A percentile compares a stretch with the other conserved stretches of the same genome.
Conservation (phyloP, 2,888 invertebrate genomes). For the Euplexia lucipara region DNA sequence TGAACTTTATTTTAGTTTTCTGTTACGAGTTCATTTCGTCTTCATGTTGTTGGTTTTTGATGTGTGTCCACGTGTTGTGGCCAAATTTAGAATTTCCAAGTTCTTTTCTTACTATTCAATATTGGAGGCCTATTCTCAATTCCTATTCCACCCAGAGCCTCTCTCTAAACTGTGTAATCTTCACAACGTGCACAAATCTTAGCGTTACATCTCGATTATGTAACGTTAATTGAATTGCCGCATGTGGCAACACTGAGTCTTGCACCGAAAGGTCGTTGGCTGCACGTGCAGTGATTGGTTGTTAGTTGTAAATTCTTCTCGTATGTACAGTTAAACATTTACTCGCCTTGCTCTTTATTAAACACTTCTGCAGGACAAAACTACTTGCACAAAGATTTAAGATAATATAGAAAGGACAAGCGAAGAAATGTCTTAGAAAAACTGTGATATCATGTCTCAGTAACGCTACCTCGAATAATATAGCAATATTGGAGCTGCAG, state of each 20-base stretch:
- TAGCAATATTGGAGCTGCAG: no score
- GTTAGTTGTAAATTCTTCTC: constrained; percentile 4
- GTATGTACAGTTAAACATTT: not conserved
- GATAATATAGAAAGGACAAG: no score
- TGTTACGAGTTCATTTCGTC: not conserved
- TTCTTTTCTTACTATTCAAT: not conserved
- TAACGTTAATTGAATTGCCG: constrained; percentile 54
- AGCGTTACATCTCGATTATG: constrained; percentile 54
- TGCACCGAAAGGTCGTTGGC: constrained; percentile 52
- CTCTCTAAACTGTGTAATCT: constrained; percentile 9
- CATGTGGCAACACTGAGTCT: constrained; percentile 40
- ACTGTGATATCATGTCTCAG: no score
- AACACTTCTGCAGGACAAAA: not conserved
- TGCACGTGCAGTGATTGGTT: constrained; percentile 54
- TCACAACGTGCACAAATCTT: constrained; percentile 47
- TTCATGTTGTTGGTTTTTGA: not conserved
- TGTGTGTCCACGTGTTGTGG: no score
- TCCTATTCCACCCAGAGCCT: not conserved
- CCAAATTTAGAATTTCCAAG: constrained; percentile 1
- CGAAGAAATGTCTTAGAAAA: no score
- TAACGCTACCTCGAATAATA: no score
- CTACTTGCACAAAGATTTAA: no score
- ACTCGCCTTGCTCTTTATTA: not conserved
- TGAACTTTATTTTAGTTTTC: not conserved
- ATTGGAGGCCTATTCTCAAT: not conserved